These are phyloP conservation scores for Argya squamiceps DNA, from an alignment of 2,797 vertebrate species.

Conservation along the genomic window DNA sequence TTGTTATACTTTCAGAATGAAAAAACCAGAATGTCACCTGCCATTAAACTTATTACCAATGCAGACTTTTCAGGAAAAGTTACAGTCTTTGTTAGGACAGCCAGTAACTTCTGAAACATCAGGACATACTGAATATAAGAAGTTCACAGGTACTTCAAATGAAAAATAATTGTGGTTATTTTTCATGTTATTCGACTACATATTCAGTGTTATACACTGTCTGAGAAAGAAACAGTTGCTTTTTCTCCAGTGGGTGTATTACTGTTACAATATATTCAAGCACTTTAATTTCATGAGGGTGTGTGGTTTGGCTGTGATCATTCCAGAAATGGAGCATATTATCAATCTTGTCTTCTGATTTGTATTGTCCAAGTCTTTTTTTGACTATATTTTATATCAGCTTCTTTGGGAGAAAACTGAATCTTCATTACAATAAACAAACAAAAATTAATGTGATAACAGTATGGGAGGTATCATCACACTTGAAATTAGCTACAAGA, in stretches of 20 bases:
- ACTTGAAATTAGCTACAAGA: not conserved
- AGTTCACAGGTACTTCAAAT: slow-evolving; percentile 77
- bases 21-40: slow-evolving; percentile 75
- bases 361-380: not conserved
- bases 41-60: slow-evolving; percentile 81
- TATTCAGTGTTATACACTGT: not conserved
- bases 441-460: not conserved
- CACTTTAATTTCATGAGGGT: not conserved
- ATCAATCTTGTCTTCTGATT: not conserved
- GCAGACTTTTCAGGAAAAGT: slow-evolving; percentile 85
- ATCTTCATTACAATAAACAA: not conserved
- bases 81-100: slow-evolving; percentile 82
- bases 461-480: not conserved
- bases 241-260: not conserved
- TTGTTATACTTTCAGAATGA: slow-evolving; percentile 74
- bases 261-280: not conserved
- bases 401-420: not conserved
- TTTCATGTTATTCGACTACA: not conserved
- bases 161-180: not conserved
- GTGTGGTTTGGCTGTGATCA: not conserved
- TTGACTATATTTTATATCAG: not conserved
- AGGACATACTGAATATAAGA: slow-evolving; percentile 56
- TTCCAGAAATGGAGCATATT: not conserved
- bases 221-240: not conserved
- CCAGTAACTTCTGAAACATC: slow-evolving; percentile 53